phyloP scores from a whole-genome alignment of 2,113 vertebrate genomes.

The Turnix velox region DNA sequence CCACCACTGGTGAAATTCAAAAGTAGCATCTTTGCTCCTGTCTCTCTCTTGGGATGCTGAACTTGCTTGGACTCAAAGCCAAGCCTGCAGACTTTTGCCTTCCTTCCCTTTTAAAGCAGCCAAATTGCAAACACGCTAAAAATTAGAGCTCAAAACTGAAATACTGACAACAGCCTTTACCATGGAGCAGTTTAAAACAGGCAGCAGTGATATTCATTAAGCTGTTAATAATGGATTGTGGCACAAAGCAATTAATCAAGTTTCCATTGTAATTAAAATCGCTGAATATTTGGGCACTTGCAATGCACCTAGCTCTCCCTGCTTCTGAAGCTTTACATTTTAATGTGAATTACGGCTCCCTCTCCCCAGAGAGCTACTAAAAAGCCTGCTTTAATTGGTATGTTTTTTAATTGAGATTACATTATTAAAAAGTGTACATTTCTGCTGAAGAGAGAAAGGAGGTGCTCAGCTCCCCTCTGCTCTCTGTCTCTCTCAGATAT shows the following conservation, averaged over 20 bases:
- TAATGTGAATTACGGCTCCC: conserved; percentile 50
- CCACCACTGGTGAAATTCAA: neutral
- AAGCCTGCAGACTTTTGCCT: neutral
- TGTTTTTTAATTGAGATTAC: conserved; percentile 62
- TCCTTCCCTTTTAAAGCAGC: neutral
- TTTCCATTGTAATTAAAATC: conserved; percentile 69
- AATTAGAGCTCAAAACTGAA: neutral
- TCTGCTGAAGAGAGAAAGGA: conserved; percentile 29
- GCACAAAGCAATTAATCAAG: conserved; percentile 65
- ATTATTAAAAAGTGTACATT: conserved; percentile 54
- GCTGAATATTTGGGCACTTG: conserved; percentile 53
- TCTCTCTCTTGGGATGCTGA: neutral
- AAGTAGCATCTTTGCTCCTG: neutral
- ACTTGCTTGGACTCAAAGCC: neutral
- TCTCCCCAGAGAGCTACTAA: conserved; percentile 46
- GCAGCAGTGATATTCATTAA: conserved; percentile 58
- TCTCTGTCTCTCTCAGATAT: neutral
- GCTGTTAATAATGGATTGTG: conserved; percentile 58
- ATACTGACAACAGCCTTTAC: conserved; percentile 19
- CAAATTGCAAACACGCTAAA: neutral
- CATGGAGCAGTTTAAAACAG: neutral
- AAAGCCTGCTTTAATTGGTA: conserved; percentile 61
- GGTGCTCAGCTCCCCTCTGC: neutral
- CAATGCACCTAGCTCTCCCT: conserved; percentile 51
- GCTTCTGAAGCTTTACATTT: conserved; percentile 55